phyloP scores from a whole-genome alignment of 2,113 vertebrate genomes.

The Aepyceros melampus region DNA sequence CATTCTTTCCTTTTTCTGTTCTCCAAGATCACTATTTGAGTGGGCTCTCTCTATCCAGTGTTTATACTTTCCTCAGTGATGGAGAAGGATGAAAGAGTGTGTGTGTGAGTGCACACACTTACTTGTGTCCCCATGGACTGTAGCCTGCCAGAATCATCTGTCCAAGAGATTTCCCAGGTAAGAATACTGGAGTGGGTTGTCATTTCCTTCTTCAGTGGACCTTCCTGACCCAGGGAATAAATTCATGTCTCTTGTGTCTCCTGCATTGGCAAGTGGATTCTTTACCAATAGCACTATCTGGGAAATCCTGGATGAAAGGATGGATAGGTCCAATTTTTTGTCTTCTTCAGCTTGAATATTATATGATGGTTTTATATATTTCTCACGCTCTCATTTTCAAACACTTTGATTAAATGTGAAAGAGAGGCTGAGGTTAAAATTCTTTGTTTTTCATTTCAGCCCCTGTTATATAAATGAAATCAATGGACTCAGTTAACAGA shows the following conservation, averaged over 20 bases:
- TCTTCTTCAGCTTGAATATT: neutral
- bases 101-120: neutral
- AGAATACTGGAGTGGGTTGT: neutral
- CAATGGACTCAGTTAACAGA: neutral
- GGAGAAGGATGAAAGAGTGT: neutral
- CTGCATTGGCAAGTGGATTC: neutral
- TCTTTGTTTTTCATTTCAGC: neutral
- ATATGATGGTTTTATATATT: neutral
- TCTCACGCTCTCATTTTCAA: neutral
- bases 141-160: neutral
- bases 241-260: neutral
- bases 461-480: neutral
- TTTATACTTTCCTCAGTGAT: neutral
- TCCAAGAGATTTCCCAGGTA: neutral
- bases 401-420: neutral
- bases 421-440: neutral
- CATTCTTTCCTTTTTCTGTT: neutral
- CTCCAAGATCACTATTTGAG: neutral
- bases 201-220: neutral
- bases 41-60: neutral
- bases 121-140: neutral
- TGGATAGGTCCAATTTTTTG: neutral
- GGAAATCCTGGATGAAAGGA: neutral
- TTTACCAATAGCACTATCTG: neutral
- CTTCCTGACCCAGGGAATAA: neutral